Conservation (phyloP, 1,140 invertebrate genomes). For the Lysiphlebus fabarum region DNA sequence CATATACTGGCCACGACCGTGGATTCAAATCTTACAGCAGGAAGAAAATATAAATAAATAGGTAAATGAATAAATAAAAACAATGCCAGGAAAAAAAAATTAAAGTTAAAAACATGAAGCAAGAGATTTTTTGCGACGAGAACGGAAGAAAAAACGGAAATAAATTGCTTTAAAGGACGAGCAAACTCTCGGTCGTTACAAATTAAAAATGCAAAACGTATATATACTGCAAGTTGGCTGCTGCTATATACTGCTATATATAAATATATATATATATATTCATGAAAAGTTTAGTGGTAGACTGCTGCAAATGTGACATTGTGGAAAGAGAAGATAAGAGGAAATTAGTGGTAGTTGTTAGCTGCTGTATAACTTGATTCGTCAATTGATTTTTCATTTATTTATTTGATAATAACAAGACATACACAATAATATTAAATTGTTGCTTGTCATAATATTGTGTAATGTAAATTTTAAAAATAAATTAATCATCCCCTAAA, state of each 20-base stretch:
- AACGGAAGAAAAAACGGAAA: constrained; percentile 19
- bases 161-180: constrained; percentile 3
- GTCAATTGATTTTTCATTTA: not conserved
- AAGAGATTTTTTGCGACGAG: not conserved
- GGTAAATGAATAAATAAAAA: not conserved
- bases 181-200: not conserved
- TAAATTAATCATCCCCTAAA: not conserved
- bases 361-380: not conserved
- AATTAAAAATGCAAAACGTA: constrained; percentile 18
- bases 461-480: not conserved
- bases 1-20: too few species aligned
- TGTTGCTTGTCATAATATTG: too few species aligned
- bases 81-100: not conserved
- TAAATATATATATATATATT: too few species aligned
- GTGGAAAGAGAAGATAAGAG: too few species aligned
- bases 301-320: not conserved
- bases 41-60: not conserved
- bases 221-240: too few species aligned
- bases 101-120: not conserved
- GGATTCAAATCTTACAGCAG: not conserved
- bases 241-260: too few species aligned
- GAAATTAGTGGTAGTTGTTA: constrained; percentile 8
- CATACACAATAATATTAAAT: too few species aligned
- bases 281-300: not conserved
- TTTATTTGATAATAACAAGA: not conserved